Base-by-base conservation (phyloP, 2,797 vertebrate genomes). In the Microctenopoma lineatum region DNA sequence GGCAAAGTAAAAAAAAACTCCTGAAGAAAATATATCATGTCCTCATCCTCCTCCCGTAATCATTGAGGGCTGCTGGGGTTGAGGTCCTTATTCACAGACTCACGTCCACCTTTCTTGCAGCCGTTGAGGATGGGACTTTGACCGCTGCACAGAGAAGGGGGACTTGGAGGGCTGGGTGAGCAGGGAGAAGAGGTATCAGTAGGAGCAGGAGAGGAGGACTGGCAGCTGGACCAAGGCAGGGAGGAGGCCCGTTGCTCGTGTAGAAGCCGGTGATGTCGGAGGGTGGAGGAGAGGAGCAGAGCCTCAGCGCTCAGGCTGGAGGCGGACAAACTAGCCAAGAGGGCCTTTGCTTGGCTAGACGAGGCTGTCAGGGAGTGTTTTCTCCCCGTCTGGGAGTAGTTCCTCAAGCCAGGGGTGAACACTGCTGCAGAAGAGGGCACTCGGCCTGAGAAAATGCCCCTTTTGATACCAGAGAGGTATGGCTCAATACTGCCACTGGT, bases 271-370 rank as follows among this genome's bases (percentile, higher is more conserved):
- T 91, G 92, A 9, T 92, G 91, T 36, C 83, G 87, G 14, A 95
- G 76, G 63, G 92, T 87, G 66, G 93, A 93, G 65, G 93, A 94
- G 65, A 94, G 92, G 41, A 94, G 92, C 70, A 94, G 86, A 59
- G 93, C 92, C 86, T 95, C 94, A 0, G 93, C 81, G 4, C 83
- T 92, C 59, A 94, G 80, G 65, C 90, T 89, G 1, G 92, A 90
- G 34, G 91, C 84, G 0, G 93, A 90, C 65, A 94, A 84, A 76
- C 93, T 92, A 2, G 92, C 89, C 73, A 94, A 83, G 47, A 95
- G 88, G 12, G 89, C 92, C 79, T 87, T 92, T 1, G 93, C 92
- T 81, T 92, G 92, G 79, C 81, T 90, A 55, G 90, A 75, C 63
- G 93, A 91, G 67, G 90, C 81, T 5, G 73, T 80, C 75, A 89